A percentile compares a stretch with the other conserved stretches of the same genome.
Conservation (phyloP, 2,888 invertebrate species). For the Cantharis rustica region DNA sequence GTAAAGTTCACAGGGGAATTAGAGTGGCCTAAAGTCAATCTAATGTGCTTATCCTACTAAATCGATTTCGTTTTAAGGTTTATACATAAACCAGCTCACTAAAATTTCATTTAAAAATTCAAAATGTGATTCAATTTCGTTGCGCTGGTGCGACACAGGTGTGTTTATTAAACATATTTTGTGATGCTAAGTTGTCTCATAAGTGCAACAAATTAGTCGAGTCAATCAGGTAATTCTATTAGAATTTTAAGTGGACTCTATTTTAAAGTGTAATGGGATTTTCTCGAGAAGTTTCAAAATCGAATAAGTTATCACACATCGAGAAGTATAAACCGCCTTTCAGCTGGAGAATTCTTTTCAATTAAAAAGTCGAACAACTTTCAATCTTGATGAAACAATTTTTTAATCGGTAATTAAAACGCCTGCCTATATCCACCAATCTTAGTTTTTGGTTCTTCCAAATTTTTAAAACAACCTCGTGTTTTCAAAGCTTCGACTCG, state of each 20-base stretch:
- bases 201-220: not conserved
- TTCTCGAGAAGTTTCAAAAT: not conserved
- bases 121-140: not conserved
- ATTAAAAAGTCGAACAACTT: not conserved
- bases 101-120: not conserved
- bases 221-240: no score
- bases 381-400: not conserved
- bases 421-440: no score
- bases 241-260: not conserved
- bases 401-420: not conserved
- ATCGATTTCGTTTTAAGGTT: not conserved
- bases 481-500: not conserved
- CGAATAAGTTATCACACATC: not conserved
- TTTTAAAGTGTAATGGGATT: no score
- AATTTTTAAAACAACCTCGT: not conserved
- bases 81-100: not conserved
- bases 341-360: not conserved
- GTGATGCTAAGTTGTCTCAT: no score
- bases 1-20: constrained; percentile 22
- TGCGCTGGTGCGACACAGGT: not conserved
- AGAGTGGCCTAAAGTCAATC: constrained; percentile 6
- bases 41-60: not conserved
- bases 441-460: not conserved
- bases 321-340: not conserved
- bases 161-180: not conserved